Base-by-base conservation (phyloP, 1,140 invertebrate genomes). In the Metaphire vulgaris region DNA sequence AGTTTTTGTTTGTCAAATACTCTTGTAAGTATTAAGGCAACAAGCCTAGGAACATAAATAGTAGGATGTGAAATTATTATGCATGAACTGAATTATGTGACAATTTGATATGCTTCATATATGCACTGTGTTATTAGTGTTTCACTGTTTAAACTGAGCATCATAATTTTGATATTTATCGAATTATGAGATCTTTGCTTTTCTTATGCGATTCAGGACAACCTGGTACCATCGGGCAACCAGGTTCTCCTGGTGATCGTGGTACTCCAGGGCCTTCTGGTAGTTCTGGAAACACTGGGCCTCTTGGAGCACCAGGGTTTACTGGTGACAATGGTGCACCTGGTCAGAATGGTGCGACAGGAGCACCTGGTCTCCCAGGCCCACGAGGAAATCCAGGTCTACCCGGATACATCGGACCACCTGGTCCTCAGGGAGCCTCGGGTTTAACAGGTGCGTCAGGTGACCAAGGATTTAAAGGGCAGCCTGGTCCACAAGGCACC, bases 321-420 rank as follows among this genome's bases (percentile, higher is more conserved):
- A n/a, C 32, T 70, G 69, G 69, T 29, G 21, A n/a, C 31, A 30
- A 29, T 70, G 69, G 69, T 72, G 32, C 81, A 0, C 76, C 84
- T 71, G 88, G 89, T 65, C 66, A 75, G 66, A 84, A 90, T 1
- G 86, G 89, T 74, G 21, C 28, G 26, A 33, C 67, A 21, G 77
- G 77, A 26, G n/a, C 29, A 41, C 72, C n/a, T 56, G 41, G 41
- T 56, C 41, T 12, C 14, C 41, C 41, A 12, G 41, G 41, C 21
- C 41, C 41, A 6, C 41, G 41, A 77, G 85, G 86, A 69, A 93
- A 95, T 81, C 94, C 95, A 82, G 93, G 93, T 74, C 93, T 93
- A 29, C 92, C 92, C 78, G 93, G 93, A 33, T 86, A 91, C n/a
- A 91, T 91, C 90, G 91, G 91, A 79, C 92, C 93, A 64, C 93